A percentile compares a stretch with the other conserved stretches of the same genome.
Conservation (phyloP, 2,888 invertebrate species). For the Deroplatys truncata region DNA sequence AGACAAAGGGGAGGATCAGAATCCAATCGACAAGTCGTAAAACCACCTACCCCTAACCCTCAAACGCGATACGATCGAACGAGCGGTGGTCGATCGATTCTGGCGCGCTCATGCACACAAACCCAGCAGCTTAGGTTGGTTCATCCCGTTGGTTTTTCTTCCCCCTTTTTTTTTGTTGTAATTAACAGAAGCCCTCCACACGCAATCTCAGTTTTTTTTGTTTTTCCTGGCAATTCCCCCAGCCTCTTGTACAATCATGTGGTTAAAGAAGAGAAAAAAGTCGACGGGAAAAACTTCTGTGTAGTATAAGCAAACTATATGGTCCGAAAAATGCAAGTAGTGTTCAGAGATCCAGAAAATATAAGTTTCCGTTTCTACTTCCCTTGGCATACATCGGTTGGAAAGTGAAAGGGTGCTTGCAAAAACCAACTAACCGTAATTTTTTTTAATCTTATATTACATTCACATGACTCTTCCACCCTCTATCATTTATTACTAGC, state of each 20-base stretch:
- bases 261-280: not conserved
- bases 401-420: no score
- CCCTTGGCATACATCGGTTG: no score
- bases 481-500: no score
- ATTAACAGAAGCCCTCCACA: not conserved
- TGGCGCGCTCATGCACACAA: no score
- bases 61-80: slow-evolving; percentile 9
- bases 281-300: not conserved
- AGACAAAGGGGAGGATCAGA: slow-evolving; percentile 7
- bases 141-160: not conserved
- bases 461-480: no score
- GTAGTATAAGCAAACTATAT: not conserved
- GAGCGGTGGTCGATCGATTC: not conserved
- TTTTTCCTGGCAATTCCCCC: not conserved
- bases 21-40: slow-evolving; percentile 18
- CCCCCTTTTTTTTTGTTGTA: not conserved
- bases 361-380: not conserved
- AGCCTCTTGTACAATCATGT: not conserved
- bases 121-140: not conserved
- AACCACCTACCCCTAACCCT: slow-evolving; percentile 13
- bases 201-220: not conserved
- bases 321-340: not conserved
- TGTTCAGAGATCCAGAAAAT: not conserved
- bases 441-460: no score
- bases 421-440: no score